phyloP scores from a whole-genome alignment of 2,888 invertebrate genomes.

The Thymelicus lineola region DNA sequence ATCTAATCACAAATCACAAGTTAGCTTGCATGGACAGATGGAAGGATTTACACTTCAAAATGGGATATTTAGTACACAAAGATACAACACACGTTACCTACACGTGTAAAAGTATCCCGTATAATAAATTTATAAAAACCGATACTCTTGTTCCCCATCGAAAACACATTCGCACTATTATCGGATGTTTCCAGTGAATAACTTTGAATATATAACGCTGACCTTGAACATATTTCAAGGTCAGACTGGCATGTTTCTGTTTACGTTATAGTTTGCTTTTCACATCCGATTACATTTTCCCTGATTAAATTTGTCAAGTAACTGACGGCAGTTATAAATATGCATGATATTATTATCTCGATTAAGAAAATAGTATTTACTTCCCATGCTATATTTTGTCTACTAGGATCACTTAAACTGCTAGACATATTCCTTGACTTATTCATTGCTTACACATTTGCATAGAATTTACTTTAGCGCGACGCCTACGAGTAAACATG shows the following conservation, averaged over 20 bases:
- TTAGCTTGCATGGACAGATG: too few species aligned
- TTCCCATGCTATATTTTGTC: background rate
- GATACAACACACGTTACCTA: background rate
- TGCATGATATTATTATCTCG: background rate
- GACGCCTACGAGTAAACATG: constrained; percentile 5
- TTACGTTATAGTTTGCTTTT: background rate
- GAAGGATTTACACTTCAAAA: too few species aligned
- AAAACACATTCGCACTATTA: constrained; percentile 13
- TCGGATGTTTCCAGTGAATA: constrained; percentile 15
- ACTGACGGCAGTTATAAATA: background rate
- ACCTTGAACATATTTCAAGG: constrained; percentile 19
- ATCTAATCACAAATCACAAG: too few species aligned
- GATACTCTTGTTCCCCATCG: background rate
- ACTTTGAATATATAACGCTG: constrained; percentile 23
- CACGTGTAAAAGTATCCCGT: background rate
- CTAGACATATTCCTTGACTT: background rate
- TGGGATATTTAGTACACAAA: too few species aligned
- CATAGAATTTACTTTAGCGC: constrained; percentile 4
- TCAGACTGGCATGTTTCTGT: background rate
- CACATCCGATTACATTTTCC: background rate
- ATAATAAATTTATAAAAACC: constrained; percentile 3
- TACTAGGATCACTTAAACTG: background rate
- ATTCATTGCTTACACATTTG: background rate
- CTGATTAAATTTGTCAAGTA: background rate
- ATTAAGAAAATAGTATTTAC: background rate